Percentiles rank a stretch among this genome's conserved stretches.
Conservation (phyloP, 2,888 invertebrate genomes). For the Lithosia quadra region DNA sequence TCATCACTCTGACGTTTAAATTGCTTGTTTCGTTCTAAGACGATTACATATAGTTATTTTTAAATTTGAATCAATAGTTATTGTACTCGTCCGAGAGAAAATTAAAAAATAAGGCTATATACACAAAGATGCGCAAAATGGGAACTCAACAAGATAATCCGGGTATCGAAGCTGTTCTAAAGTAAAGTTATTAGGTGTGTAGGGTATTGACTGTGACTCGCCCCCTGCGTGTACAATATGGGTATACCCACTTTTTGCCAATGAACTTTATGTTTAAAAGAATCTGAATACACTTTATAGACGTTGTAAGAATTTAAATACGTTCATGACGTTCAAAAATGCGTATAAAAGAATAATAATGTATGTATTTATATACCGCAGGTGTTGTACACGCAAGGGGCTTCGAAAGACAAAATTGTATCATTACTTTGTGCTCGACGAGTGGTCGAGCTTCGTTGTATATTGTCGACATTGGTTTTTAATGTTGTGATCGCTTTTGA, state of each 20-base stretch:
- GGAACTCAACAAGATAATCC: slow-evolving; percentile 32
- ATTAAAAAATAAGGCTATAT: slow-evolving; percentile 28
- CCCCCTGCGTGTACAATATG: slow-evolving; percentile 23
- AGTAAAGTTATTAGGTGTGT: slow-evolving; percentile 32
- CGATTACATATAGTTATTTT: not conserved
- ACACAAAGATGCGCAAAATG: slow-evolving; percentile 45
- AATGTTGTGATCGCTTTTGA: slow-evolving; percentile 34
- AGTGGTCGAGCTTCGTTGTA: slow-evolving; percentile 17
- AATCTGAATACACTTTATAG: not conserved
- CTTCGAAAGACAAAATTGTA: not conserved
- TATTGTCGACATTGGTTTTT: slow-evolving; percentile 19
- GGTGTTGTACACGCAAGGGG: slow-evolving; percentile 19
- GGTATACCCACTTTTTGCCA: not conserved
- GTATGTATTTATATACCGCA: not conserved
- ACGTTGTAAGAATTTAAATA: too few relatives aligned
- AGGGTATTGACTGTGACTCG: slow-evolving; percentile 25
- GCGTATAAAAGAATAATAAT: not conserved
- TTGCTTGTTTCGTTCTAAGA: not conserved
- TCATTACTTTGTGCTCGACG: slow-evolving; percentile 25
- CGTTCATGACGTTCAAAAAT: not conserved
- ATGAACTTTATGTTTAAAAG: not conserved
- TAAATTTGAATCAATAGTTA: slow-evolving; percentile 3
- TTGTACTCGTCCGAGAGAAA: not conserved
- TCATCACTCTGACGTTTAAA: not conserved
- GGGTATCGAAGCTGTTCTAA: slow-evolving; percentile 40